These are phyloP conservation scores for Dipodomys stephensi DNA, from an alignment of 2,113 vertebrate genomes.

Conservation along the genomic window DNA sequence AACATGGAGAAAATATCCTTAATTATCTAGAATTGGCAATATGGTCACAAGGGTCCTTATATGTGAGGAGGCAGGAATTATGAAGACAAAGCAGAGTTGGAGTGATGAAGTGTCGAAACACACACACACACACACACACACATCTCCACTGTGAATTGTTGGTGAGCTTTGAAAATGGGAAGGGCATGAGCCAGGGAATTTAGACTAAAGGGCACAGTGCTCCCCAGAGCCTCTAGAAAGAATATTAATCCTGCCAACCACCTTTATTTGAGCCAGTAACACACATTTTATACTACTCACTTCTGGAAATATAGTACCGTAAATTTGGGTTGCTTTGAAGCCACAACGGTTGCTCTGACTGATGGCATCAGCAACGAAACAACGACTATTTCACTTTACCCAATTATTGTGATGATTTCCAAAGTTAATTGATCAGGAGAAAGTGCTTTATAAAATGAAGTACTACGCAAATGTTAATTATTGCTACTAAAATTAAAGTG, in stretches of 20 bases:
- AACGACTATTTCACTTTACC: not conserved
- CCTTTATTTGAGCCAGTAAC: not conserved
- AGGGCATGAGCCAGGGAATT: not conserved
- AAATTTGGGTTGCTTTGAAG: not conserved
- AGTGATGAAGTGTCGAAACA: not conserved
- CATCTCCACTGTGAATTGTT: fast-evolving
- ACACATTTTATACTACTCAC: not conserved
- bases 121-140: not conserved
- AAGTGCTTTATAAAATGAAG: constrained; percentile 52
- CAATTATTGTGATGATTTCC: constrained; percentile 31
- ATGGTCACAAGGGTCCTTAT: not conserved
- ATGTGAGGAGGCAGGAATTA: not conserved
- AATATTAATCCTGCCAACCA: not conserved
- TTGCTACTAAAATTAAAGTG: constrained; percentile 67
- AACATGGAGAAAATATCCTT: not conserved
- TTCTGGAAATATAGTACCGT: not conserved
- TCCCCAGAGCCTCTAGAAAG: not conserved
- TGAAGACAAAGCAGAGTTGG: not conserved
- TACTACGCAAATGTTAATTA: constrained; percentile 60
- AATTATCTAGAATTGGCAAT: not conserved
- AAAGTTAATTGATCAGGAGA: constrained; percentile 49
- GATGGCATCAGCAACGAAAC: not conserved
- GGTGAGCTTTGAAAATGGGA: not conserved
- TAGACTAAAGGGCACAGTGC: not conserved
- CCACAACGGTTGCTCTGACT: not conserved